These are phyloP conservation scores for Amia ocellicauda DNA, from an alignment of 2,113 vertebrate species.

Conservation along the genomic window DNA sequence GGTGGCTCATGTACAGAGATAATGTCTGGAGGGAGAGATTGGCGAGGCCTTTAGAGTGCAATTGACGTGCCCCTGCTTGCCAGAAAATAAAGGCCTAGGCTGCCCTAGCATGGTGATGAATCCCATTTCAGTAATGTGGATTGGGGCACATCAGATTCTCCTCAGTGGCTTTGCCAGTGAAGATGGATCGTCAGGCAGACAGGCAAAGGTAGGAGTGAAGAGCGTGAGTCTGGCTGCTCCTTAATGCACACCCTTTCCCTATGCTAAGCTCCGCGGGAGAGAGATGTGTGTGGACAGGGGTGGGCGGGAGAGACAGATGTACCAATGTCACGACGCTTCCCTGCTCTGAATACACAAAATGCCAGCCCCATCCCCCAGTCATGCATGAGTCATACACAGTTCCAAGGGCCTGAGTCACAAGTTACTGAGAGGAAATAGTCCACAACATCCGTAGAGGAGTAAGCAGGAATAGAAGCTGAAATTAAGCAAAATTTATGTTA, in stretches of 20 bases:
- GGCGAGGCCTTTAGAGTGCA: too few relatives aligned
- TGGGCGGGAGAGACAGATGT: neutral
- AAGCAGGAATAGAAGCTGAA: neutral
- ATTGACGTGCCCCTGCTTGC: neutral
- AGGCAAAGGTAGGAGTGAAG: constrained; percentile 25
- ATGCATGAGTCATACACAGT: neutral
- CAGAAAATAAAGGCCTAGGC: neutral
- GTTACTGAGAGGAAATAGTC: neutral
- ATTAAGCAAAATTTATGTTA: too few relatives aligned
- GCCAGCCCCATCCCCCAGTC: neutral
- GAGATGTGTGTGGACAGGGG: neutral
- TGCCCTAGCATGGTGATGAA: constrained; percentile 33
- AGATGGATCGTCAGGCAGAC: constrained; percentile 35
- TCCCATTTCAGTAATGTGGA: constrained; percentile 42
- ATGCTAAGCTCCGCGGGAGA: too few relatives aligned
- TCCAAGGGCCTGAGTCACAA: neutral
- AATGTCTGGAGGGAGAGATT: too few relatives aligned
- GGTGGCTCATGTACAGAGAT: too few relatives aligned
- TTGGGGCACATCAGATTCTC: constrained; percentile 47
- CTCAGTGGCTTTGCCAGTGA: constrained; percentile 35
- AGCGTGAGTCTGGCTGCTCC: neutral
- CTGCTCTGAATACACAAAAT: neutral
- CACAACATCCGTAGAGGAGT: neutral
- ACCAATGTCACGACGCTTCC: neutral
- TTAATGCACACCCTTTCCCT: neutral